Evolutionary conservation across 2,888 invertebrate genomes (phyloP).

Genomic region (Archips xylosteana): DNA sequence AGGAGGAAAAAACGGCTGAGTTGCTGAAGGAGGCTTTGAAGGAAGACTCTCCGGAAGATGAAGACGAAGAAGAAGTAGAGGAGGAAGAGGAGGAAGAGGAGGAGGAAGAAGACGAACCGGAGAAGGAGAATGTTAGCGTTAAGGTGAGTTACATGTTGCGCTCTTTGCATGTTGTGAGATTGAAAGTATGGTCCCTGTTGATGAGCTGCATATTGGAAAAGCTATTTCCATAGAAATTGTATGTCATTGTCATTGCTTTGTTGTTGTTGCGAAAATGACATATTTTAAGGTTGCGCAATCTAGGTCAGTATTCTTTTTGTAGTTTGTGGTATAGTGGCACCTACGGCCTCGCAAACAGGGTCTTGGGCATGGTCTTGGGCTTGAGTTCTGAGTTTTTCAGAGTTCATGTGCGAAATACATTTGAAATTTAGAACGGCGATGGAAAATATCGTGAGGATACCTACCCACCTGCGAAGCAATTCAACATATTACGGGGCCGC

Average conservation of each 20-base stretch:
- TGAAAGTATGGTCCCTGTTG: neutral
- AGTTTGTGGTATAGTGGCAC: no score
- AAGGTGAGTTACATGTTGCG: conserved; percentile 65
- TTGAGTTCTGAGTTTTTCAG: no score
- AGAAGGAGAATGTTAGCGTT: conserved; percentile 69
- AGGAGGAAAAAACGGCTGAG: conserved; percentile 65
- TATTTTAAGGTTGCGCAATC: no score
- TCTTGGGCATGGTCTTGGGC: no score
- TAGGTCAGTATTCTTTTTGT: no score
- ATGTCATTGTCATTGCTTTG: neutral
- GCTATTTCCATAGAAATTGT: neutral
- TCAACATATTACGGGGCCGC: no score
- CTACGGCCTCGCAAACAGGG: no score
- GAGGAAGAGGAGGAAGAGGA: conserved; percentile 60
- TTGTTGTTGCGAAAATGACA: no score
- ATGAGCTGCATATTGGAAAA: neutral
- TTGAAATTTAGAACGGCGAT: no score
- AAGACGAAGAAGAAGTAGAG: conserved; percentile 52
- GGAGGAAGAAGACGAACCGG: conserved; percentile 55
- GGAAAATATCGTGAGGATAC: no score
- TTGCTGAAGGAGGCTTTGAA: conserved; percentile 73
- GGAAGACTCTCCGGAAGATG: conserved; percentile 52
- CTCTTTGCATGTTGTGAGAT: neutral
- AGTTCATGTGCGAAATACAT: no score
- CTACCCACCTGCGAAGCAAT: no score